Evolutionary conservation across 2,888 invertebrate genomes (phyloP), one percentile per base, ranked within the genome.

Genomic region (Magallana nippona): DNA sequence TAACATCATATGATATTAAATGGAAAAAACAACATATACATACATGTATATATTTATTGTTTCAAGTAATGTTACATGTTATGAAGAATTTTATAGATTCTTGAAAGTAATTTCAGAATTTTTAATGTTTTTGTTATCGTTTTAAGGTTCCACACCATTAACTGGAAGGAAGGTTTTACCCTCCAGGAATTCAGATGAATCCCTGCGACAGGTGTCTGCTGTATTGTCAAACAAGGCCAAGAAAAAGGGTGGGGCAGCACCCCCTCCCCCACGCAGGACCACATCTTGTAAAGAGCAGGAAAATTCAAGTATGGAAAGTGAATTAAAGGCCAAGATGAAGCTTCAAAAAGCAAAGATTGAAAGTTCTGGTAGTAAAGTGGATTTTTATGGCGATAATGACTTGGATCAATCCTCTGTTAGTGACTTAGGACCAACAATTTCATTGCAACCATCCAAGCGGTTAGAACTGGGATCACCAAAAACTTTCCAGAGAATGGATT

Each of bases 211-310:
- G 81, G 91, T 90, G 13, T 90, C 92, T n/a, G 91, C 92, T 60
- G 89, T 89, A 17, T 87, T 93, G 2, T 88, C 89, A 10, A 85
- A 90, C 27, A 91, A 91, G 81, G 88, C 91, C 10, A 85, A 87
- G 57, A 91, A 90, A 60, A 89, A 91, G 19, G 87, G 87, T 1
- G 88, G 89, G 11, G 87, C 89, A 15, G 91, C 91, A 27, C 91
- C 91, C 93, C 98, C 98, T 55, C 99, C 99, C n/a, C 85, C 85
- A 19, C 58, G 83, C 15, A 56, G 85, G 17, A 98, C 98, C 89
- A 97, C 97, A 94, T 97, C 97, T 82, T 97, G 97, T 95, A 91
- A 90, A 71, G 92, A 92, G 15, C 85, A 83, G 22, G 58, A 82
- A 11, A 87, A 86, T 19, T 60, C 55, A 58, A 81, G 82, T 2